These are phyloP conservation scores for Spisula subtruncata DNA, from an alignment of 2,888 invertebrate species.

Conservation along the genomic window DNA sequence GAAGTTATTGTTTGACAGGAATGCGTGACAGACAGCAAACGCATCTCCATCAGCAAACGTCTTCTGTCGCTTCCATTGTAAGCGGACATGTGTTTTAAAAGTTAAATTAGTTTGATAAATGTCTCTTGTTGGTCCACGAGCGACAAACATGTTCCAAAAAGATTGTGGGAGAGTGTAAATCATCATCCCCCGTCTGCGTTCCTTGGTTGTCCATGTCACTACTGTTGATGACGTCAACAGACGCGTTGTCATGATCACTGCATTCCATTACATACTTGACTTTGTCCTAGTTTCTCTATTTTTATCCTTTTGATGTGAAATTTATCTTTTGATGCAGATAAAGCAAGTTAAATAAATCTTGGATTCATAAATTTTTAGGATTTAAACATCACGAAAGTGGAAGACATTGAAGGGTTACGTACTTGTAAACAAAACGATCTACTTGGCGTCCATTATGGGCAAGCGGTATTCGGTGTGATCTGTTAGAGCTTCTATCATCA, in stretches of 20 bases:
- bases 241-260: slow-evolving; percentile 29
- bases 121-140: neutral
- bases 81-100: neutral
- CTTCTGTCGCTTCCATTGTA: no score
- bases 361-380: slow-evolving; percentile 39
- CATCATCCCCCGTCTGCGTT: slow-evolving; percentile 28
- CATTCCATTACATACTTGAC: slow-evolving; percentile 41
- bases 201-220: slow-evolving; percentile 28
- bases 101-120: slow-evolving; percentile 19
- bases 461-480: neutral
- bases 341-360: slow-evolving; percentile 40
- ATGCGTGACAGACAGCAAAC: no score
- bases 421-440: slow-evolving; percentile 10
- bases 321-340: slow-evolving; percentile 44
- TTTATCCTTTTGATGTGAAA: slow-evolving; percentile 36
- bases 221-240: slow-evolving; percentile 43
- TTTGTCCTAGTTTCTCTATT: slow-evolving; percentile 39
- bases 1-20: no score
- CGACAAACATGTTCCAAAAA: slow-evolving; percentile 11
- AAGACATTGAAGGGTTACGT: slow-evolving; percentile 16
- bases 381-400: slow-evolving; percentile 36
- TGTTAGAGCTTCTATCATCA: neutral
- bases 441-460: slow-evolving; percentile 8
- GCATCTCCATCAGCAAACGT: no score
- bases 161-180: slow-evolving; percentile 22